Evolutionary conservation across 2,888 invertebrate genomes (phyloP), one percentile per base, ranked within the genome.

Genomic region (Ametastegia equiseti): DNA sequence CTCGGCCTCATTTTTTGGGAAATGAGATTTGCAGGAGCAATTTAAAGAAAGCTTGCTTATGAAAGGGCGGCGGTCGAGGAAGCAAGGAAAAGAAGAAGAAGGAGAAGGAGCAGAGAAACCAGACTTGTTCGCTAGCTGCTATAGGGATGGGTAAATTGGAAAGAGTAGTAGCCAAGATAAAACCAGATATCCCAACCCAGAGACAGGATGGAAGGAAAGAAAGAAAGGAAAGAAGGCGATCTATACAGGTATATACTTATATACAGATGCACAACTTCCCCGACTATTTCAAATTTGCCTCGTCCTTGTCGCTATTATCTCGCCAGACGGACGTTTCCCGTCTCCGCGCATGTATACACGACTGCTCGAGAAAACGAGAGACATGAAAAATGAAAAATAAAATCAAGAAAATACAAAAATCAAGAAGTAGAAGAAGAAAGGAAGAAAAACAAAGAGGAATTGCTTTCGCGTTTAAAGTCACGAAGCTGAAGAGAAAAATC

Each of bases 21-120:
- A 87, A 86, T 87, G 86, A 87, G 85, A 87, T 86, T 87, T 85
- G 71, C 86, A 84, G 83, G 81, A 82, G 83, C 84, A 86, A 86
- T 86, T 86, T 86, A 83, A 83, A 84, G 82, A 82, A 83, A 87
- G 85, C 85, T 86, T 84, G 84, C 84, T 82, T 83, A 82, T 81
- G 82, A 85, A 80, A 57, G 80, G 81, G 33, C 23, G 42, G 23
- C 5, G 13, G 5, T 9, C 13, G 42, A n/a, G 15, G 36, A 15
- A 11, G 36, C 4, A 39, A 63, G 33, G 33, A 19, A n/a, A 54
- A 33, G 33, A 65, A 65, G 30, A 65, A n/a, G 63, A 78, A 60
- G 60, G 1, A 60, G 3, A 60, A 60, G 54, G 19, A 13, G 23
- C 2, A 19, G 75, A 9, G 11, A 23, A 54, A 23, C 23, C 54